These are phyloP conservation scores for Zosterops japonicus DNA, from an alignment of 2,113 vertebrate genomes.

Conservation along the genomic window DNA sequence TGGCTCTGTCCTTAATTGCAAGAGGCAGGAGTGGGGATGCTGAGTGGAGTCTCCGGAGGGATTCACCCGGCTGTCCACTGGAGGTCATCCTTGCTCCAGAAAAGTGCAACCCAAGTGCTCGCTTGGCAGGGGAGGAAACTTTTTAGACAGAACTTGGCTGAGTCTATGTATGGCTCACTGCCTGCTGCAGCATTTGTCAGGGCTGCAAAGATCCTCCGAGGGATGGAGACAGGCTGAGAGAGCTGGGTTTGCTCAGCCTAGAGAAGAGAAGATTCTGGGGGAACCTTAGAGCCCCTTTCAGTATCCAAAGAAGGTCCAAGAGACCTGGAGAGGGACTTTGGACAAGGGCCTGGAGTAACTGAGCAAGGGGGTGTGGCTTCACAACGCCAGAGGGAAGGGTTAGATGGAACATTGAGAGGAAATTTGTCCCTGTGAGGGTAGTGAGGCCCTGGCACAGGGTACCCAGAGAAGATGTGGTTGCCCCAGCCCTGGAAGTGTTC, in stretches of 20 bases:
- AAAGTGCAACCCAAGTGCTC: not conserved
- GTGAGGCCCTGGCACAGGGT: not conserved
- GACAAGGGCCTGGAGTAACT: not conserved
- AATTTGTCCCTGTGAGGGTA: not conserved
- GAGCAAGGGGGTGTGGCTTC: not conserved
- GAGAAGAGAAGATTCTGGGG: not conserved
- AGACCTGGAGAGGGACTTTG: not conserved
- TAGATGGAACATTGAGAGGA: not conserved
- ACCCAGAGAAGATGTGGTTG: not conserved
- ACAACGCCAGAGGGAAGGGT: not conserved
- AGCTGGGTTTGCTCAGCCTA: not conserved
- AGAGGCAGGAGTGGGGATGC: not conserved
- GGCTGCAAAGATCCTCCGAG: not conserved
- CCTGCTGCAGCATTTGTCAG: not conserved
- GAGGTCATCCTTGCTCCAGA: slow-evolving; percentile 45
- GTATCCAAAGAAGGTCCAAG: not conserved
- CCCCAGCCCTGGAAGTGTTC: not conserved
- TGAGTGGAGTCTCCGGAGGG: not conserved
- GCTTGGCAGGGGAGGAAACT: not conserved
- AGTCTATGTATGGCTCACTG: not conserved
- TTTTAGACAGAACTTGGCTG: not conserved
- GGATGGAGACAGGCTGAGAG: not conserved
- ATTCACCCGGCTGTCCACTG: slow-evolving; percentile 37
- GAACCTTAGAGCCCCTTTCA: not conserved
- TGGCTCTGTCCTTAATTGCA: accelerated